These are phyloP conservation scores for Odontophorus gujanensis DNA, from an alignment of 2,113 vertebrate genomes.

Conservation along the genomic window DNA sequence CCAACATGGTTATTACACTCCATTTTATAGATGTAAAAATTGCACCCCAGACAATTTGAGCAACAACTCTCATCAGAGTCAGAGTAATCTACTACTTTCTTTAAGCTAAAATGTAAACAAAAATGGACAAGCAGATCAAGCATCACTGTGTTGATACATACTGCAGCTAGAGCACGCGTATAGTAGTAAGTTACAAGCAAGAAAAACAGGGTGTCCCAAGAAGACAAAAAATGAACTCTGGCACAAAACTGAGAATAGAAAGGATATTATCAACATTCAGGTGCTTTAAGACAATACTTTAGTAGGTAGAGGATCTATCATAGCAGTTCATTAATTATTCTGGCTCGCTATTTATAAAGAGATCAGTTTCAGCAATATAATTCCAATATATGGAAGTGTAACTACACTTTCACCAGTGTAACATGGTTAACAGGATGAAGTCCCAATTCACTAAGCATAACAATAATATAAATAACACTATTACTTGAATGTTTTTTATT, in stretches of 20 bases:
- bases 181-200: neutral
- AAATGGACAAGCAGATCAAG: neutral
- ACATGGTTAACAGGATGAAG: neutral
- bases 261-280: neutral
- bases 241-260: neutral
- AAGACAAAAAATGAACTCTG: neutral
- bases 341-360: neutral
- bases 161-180: neutral
- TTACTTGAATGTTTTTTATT: neutral
- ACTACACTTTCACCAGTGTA: neutral
- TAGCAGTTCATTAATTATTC: neutral
- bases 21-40: neutral
- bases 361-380: neutral
- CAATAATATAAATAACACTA: neutral
- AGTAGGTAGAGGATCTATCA: neutral
- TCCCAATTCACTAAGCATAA: neutral
- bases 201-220: neutral
- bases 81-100: neutral
- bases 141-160: fast-evolving
- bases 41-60: neutral
- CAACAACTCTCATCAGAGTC: neutral
- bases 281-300: neutral
- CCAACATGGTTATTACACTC: neutral
- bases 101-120: neutral
- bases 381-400: neutral